Evolutionary conservation across 2,888 invertebrate species (phyloP).

Genomic region (Coelinius sp.): DNA sequence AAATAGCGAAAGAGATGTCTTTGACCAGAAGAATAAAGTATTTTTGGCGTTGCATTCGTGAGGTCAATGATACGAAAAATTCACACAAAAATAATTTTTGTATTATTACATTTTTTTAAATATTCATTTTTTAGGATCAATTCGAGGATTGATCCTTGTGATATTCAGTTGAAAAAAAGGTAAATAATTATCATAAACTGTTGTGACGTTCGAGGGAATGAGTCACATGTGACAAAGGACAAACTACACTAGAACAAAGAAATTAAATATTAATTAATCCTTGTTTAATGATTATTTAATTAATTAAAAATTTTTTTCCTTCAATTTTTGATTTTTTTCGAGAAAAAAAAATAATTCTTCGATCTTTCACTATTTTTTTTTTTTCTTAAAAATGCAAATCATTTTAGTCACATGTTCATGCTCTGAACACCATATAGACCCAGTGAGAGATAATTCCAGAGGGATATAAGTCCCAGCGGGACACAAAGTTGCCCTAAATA

Average conservation of each 20-base stretch:
- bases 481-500: not conserved
- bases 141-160: not conserved
- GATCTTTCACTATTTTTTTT: too few relatives aligned
- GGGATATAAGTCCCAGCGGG: constrained; percentile 19
- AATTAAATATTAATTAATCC: constrained; percentile 11
- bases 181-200: constrained; percentile 34
- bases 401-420: too few relatives aligned
- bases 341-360: too few relatives aligned
- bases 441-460: constrained; percentile 20
- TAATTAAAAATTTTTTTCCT: not conserved
- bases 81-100: constrained; percentile 1
- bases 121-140: not conserved
- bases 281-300: not conserved
- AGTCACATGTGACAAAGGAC: constrained; percentile 26
- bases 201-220: constrained; percentile 20
- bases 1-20: constrained; percentile 13
- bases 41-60: not conserved
- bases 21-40: constrained; percentile 16
- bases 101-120: not conserved
- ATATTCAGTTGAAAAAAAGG: constrained; percentile 26
- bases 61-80: constrained; percentile 26
- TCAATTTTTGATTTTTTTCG: not conserved
- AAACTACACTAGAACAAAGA: not conserved
- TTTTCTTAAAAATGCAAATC: too few relatives aligned
- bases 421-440: too few relatives aligned